Conservation (phyloP, 2,113 vertebrate genomes). For the Aix galericulata region DNA sequence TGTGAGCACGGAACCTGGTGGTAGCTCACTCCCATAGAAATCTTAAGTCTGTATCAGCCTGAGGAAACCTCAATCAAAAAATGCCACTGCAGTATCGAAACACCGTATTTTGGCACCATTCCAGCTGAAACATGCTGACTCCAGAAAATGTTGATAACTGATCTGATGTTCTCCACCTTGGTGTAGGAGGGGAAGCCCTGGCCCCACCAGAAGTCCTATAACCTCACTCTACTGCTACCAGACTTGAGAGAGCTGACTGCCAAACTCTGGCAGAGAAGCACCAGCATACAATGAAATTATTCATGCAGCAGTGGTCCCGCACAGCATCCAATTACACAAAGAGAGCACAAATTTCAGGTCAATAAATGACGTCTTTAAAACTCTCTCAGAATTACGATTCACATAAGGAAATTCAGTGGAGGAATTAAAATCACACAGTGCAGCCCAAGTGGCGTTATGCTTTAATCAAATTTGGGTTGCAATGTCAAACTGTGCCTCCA, state of each 20-base stretch:
- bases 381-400: neutral
- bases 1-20: neutral
- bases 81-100: neutral
- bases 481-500: neutral
- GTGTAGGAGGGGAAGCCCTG: neutral
- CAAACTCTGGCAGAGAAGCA: neutral
- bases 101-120: neutral
- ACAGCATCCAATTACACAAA: neutral
- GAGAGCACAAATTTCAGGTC: neutral
- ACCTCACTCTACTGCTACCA: neutral
- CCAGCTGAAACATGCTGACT: neutral
- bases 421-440: neutral
- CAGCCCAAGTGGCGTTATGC: neutral
- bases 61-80: neutral
- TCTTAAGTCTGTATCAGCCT: neutral
- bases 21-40: neutral
- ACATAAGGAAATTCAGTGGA: rapidly evolving
- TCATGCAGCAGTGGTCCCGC: neutral
- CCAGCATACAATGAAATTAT: neutral
- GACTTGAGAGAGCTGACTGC: rapidly evolving
- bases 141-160: neutral
- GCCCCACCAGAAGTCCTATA: no score
- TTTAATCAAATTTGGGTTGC: neutral
- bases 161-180: neutral
- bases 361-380: neutral